A percentile compares a stretch with the other conserved stretches of the same genome.
phyloP scores from a whole-genome alignment of 2,797 vertebrate genomes.

The Fistularia commersonii region DNA sequence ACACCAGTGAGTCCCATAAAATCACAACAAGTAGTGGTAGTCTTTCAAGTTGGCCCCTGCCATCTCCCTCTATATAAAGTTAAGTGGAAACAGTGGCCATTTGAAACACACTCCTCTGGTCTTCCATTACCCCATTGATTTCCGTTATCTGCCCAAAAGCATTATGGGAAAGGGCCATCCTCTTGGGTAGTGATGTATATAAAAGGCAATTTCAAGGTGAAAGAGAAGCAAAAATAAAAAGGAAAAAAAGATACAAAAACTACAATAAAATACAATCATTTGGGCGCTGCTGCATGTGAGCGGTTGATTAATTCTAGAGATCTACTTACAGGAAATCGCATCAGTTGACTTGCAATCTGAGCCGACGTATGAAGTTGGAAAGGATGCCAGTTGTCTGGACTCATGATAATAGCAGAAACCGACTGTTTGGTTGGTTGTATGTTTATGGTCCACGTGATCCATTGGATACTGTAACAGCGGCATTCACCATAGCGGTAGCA shows the following conservation, averaged over 20 bases:
- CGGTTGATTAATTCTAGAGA: too few relatives aligned
- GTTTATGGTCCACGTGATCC: too few relatives aligned
- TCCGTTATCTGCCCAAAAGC: slow-evolving; percentile 22
- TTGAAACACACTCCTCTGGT: slow-evolving; percentile 2
- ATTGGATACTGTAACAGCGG: too few relatives aligned
- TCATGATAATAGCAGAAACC: too few relatives aligned
- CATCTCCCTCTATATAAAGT: slow-evolving; percentile 12
- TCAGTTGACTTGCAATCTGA: too few relatives aligned
- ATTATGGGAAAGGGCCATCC: slow-evolving; percentile 14
- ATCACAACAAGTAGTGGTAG: slow-evolving; percentile 24
- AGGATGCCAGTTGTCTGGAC: too few relatives aligned
- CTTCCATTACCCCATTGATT: slow-evolving; percentile 28
- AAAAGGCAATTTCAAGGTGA: slow-evolving; percentile 14
- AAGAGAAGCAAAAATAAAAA: slow-evolving; percentile 8
- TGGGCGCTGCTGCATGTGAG: too few relatives aligned
- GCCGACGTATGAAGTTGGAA: too few relatives aligned
- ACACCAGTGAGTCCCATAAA: slow-evolving; percentile 5
- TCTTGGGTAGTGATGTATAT: not conserved
- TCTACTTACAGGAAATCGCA: too few relatives aligned
- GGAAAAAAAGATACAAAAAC: slow-evolving; percentile 1
- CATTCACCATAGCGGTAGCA: too few relatives aligned
- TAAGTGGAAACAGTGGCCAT: slow-evolving; percentile 7
- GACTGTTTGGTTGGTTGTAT: too few relatives aligned
- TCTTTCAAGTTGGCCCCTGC: slow-evolving; percentile 23
- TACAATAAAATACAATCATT: too few relatives aligned